Evolutionary conservation across 2,113 vertebrate species (phyloP).

Genomic region (Ictalurus furcatus): DNA sequence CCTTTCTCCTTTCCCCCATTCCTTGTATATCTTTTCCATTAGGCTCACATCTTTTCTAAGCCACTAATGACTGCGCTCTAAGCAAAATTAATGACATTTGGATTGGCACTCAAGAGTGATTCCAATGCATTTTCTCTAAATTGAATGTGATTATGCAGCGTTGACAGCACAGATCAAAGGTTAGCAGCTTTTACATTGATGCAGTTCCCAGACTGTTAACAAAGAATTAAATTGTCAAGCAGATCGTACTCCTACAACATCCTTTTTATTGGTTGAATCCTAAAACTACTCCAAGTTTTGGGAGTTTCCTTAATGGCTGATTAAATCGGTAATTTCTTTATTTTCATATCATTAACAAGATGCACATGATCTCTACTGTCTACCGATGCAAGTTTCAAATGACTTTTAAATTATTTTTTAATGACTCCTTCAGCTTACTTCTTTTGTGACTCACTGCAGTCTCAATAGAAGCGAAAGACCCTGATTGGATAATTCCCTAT

Average conservation of each 20-base stretch:
- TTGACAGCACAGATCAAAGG: slow-evolving; percentile 61
- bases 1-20: background rate
- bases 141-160: slow-evolving; percentile 60
- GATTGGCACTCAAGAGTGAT: slow-evolving; percentile 61
- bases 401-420: slow-evolving; percentile 9
- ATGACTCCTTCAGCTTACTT: slow-evolving; percentile 3
- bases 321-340: slow-evolving; percentile 10
- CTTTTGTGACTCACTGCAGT: background rate
- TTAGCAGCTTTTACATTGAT: slow-evolving; percentile 52
- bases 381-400: background rate
- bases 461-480: background rate
- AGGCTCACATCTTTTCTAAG: slow-evolving; percentile 35
- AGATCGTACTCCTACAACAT: background rate
- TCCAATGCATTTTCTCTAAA: slow-evolving; percentile 49
- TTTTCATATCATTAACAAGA: background rate
- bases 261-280: background rate
- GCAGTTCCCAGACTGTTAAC: slow-evolving; percentile 57
- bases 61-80: slow-evolving; percentile 48
- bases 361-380: slow-evolving; percentile 2
- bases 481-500: background rate
- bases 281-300: background rate
- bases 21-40: slow-evolving; percentile 10
- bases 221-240: slow-evolving; percentile 51
- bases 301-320: background rate
- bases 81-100: slow-evolving; percentile 65